Evolutionary conservation across 2,797 vertebrate genomes (phyloP).

Genomic region (Epinephelus awoara): DNA sequence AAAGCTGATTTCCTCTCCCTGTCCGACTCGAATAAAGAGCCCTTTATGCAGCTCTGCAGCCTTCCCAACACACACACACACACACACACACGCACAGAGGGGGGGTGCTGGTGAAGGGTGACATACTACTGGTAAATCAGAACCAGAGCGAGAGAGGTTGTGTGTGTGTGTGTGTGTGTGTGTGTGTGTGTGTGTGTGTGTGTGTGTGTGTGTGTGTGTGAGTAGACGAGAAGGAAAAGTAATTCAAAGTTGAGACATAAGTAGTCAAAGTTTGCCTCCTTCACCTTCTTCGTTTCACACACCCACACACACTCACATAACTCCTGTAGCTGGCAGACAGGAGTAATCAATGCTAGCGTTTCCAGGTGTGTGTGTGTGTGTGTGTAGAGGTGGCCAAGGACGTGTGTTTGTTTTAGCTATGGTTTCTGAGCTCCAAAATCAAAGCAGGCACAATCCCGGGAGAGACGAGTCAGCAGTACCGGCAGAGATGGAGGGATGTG

Average conservation of each 20-base stretch:
- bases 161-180: conserved; percentile 2
- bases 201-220: background rate
- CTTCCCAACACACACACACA: conserved; percentile 66
- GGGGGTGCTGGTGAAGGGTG: conserved; percentile 65
- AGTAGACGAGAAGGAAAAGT: conserved; percentile 32
- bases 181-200: conserved; percentile 6
- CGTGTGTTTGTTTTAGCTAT: conserved; percentile 86
- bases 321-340: conserved; percentile 40
- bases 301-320: conserved; percentile 18
- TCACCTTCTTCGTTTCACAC: conserved; percentile 56
- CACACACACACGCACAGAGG: conserved; percentile 28
- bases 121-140: conserved; percentile 83
- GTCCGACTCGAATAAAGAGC: conserved; percentile 87
- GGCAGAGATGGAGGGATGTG: conserved; percentile 59
- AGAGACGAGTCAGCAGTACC: conserved; percentile 83
- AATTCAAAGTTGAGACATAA: conserved; percentile 57
- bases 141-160: conserved; percentile 68
- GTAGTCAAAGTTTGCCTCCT: conserved; percentile 50
- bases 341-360: conserved; percentile 64
- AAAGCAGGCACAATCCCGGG: conserved; percentile 78
- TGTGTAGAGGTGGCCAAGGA: conserved; percentile 44
- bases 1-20: conserved; percentile 89
- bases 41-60: conserved; percentile 85
- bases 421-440: conserved; percentile 82
- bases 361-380: conserved; percentile 59